phyloP scores from a whole-genome alignment of 2,113 vertebrate species.

The Kryptolebias marmoratus region DNA sequence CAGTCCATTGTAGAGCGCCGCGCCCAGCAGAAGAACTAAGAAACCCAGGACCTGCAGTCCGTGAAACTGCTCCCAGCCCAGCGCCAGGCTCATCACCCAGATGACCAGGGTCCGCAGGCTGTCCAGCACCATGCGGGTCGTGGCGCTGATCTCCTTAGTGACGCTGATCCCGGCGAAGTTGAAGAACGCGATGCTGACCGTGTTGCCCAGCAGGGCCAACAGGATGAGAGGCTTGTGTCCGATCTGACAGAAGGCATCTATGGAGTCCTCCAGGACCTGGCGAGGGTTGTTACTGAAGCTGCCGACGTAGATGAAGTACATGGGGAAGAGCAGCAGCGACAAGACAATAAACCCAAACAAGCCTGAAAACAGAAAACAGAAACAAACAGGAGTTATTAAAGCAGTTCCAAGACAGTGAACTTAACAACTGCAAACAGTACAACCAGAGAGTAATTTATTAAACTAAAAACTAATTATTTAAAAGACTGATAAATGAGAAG shows the following conservation, averaged over 20 bases:
- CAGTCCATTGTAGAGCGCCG: conserved; percentile 89
- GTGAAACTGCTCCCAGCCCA: conserved; percentile 92
- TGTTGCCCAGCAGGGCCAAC: conserved; percentile 89
- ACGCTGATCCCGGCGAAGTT: conserved; percentile 96
- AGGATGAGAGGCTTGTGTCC: conserved; percentile 85
- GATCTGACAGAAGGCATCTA: conserved; percentile 94
- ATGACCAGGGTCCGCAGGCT: conserved; percentile 91
- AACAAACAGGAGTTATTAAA: neutral
- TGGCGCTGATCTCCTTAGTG: conserved; percentile 96
- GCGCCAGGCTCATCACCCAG: conserved; percentile 87
- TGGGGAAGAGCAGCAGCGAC: conserved; percentile 88
- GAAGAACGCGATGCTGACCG: conserved; percentile 95
- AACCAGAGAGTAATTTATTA: too few species aligned
- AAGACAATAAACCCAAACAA: conserved; percentile 92
- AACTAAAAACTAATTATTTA: too few species aligned
- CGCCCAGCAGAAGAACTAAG: conserved; percentile 84
- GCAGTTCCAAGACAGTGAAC: too few species aligned
- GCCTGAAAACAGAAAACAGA: conserved; percentile 71
- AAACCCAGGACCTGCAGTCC: conserved; percentile 91
- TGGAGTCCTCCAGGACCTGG: conserved; percentile 83
- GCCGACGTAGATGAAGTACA: conserved; percentile 89
- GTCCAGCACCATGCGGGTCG: conserved; percentile 97
- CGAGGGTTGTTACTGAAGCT: conserved; percentile 83
- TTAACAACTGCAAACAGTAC: too few species aligned
- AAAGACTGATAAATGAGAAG: too few species aligned